phyloP scores from a whole-genome alignment of 2,113 vertebrate species.

The Muntiacus muntjak region DNA sequence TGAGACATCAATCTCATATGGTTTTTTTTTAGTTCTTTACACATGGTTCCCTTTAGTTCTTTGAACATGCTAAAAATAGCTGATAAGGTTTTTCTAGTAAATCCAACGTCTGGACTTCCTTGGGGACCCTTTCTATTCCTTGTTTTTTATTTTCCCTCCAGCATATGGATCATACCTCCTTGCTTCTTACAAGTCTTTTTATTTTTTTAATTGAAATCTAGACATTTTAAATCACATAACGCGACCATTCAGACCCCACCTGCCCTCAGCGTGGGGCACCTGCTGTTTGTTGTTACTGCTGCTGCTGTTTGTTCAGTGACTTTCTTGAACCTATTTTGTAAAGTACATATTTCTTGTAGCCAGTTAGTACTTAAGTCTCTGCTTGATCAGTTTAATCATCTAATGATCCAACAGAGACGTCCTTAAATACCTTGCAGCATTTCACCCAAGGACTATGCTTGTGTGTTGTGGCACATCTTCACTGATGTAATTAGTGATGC shows the following conservation, averaged over 20 bases:
- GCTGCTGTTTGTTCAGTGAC: not conserved
- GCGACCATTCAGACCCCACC: not conserved
- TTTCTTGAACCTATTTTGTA: not conserved
- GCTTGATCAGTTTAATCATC: not conserved
- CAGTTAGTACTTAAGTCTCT: not conserved
- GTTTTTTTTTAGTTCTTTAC: not conserved
- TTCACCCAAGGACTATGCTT: not conserved
- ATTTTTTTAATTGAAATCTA: not conserved
- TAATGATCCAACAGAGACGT: not conserved
- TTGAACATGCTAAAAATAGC: not conserved
- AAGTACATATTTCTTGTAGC: not conserved
- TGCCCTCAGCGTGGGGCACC: rapidly evolving
- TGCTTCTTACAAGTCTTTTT: not conserved
- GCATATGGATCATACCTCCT: not conserved
- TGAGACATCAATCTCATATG: not conserved
- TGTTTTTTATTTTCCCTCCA: not conserved
- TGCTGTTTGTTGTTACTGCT: not conserved
- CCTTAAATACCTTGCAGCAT: not conserved
- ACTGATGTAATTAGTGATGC: not conserved
- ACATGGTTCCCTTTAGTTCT: not conserved
- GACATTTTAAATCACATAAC: not conserved
- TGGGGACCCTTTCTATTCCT: not conserved
- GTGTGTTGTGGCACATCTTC: not conserved
- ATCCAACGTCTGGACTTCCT: not conserved
- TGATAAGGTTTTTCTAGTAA: not conserved